Evolutionary conservation across 2,888 invertebrate species (phyloP), one percentile per base, ranked within the genome.

Genomic region (Augiades crinisus): DNA sequence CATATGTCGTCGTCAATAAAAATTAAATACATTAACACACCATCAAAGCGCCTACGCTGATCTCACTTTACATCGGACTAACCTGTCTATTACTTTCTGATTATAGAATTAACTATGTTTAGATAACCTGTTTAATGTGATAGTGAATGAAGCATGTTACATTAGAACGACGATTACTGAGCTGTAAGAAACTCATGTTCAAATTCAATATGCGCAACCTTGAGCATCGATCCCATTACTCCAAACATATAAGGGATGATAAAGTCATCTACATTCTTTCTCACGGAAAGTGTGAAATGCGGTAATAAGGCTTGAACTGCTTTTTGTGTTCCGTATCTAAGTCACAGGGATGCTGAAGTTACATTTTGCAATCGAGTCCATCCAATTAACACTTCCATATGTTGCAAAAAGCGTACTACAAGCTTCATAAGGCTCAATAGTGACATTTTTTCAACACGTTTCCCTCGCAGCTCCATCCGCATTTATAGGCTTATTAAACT

Each of bases 341-440:
- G 50, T 41, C 55, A 53, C 31, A 45, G 33, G 40, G 54, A 50
- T 51, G 13, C 43, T 41, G 13, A 30, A 40, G 45, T 34, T 10
- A 44, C 41, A 34, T 36, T 41, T 45, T 17, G 43, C 47, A 27
- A 53, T 53, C 34, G 33, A 56, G 41, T 44, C 16, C 53, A 54
- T 54, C 56, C 53, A 60, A 62, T 62, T 59, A 60, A 37, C 55
- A 55, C 53, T 56, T 55, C 55, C 56, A 47, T 33, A 38, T 53
- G 38, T 54, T 33, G 38, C 53, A 50, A 45, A 53, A 54, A 54
- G 21, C 31, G 24, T 21, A 36, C 30, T 50, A 50, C 19, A 36
- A 36, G 12, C 12, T 24, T 5, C 4, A 14, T 19, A 33, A 33
- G 21, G 31, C 8, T 12, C 17, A n/a, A n/a, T n/a, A n/a, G n/a